These are phyloP conservation scores for Myotis lucifugus DNA, from an alignment of 2,113 vertebrate genomes.

Conservation along the genomic window DNA sequence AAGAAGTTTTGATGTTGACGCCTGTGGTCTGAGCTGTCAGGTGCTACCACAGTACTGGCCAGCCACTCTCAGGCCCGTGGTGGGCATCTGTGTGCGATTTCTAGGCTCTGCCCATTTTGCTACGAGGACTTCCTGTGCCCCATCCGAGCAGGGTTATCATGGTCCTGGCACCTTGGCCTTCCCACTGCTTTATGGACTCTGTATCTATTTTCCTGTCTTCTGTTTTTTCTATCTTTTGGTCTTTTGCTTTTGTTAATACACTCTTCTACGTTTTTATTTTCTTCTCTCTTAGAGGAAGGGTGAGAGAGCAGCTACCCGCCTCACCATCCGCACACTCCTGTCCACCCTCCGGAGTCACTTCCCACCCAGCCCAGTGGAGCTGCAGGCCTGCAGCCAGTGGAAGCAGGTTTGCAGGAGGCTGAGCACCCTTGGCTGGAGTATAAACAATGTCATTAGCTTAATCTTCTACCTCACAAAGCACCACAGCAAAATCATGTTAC, in stretches of 20 bases:
- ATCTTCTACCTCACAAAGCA: background rate
- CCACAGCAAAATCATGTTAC: background rate
- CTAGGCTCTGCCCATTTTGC: background rate
- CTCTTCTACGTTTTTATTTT: background rate
- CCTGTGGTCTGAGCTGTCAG: slow-evolving; percentile 8
- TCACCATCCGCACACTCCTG: background rate
- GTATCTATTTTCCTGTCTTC: background rate
- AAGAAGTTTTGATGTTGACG: slow-evolving; percentile 26
- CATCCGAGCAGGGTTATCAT: background rate
- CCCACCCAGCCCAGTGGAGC: background rate
- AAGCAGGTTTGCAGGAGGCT: background rate
- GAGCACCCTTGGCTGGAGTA: background rate
- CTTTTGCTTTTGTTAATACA: slow-evolving; percentile 24
- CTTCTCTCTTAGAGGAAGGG: background rate
- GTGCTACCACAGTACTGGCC: background rate
- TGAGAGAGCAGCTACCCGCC: background rate
- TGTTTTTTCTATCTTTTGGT: background rate
- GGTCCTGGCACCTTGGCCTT: background rate
- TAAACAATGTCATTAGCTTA: background rate
- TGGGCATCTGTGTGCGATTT: background rate
- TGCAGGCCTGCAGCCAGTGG: background rate
- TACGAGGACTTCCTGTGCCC: background rate
- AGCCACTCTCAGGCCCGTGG: background rate
- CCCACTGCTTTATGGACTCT: background rate
- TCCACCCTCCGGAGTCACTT: background rate